Evolutionary conservation across 2,888 invertebrate species (phyloP).

Genomic region (Drosophila ustulata): DNA sequence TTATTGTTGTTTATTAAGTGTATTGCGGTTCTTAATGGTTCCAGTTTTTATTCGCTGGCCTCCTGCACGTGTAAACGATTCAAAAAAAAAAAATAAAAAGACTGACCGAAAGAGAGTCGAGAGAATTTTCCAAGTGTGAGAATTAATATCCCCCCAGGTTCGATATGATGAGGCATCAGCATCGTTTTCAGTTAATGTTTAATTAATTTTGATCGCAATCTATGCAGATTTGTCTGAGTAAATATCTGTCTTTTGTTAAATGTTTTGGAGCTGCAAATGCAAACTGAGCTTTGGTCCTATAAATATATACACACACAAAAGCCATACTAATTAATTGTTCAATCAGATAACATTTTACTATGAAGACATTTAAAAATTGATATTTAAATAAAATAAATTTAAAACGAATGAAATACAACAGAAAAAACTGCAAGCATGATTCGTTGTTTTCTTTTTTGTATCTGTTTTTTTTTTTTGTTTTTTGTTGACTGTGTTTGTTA

Average conservation of each 20-base stretch:
- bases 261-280: conserved; percentile 7
- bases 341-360: conserved; percentile 74
- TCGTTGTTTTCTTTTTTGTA: conserved; percentile 21
- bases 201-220: conserved; percentile 72
- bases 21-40: conserved; percentile 40
- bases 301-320: conserved; percentile 40
- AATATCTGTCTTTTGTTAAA: conserved; percentile 36
- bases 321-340: conserved; percentile 73
- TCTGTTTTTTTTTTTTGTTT: conserved; percentile 15
- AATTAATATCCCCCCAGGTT: neutral
- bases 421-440: conserved; percentile 52
- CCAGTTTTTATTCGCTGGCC: conserved; percentile 26
- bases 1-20: conserved; percentile 19
- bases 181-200: conserved; percentile 64
- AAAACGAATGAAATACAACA: conserved; percentile 23
- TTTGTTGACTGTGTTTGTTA: conserved; percentile 48
- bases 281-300: neutral
- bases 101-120: neutral
- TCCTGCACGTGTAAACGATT: conserved; percentile 40
- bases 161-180: conserved; percentile 60
- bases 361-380: conserved; percentile 76
- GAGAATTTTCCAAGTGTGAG: conserved; percentile 16
- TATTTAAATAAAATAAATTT: conserved; percentile 71
- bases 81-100: no score
- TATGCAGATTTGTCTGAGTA: conserved; percentile 52